Base-by-base conservation (phyloP, 2,888 invertebrate species). In the Leucophenga montana region DNA sequence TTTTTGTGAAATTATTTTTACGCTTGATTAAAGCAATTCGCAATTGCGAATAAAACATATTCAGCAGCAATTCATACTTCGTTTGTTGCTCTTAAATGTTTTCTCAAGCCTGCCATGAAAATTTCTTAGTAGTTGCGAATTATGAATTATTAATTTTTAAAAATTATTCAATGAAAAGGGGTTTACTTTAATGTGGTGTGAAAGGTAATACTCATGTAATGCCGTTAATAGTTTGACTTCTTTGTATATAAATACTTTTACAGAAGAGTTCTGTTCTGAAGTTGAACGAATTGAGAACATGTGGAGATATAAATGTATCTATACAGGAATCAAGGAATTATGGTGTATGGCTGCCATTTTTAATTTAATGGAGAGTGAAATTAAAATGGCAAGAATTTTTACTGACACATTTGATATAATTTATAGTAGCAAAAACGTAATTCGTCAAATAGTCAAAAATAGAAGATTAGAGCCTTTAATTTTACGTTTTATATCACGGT, bases 61-160 rank as follows among this genome's bases (percentile, higher is more conserved):
- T n/a, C n/a, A n/a, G n/a, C n/a, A n/a, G n/a, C n/a, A n/a, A n/a
- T 13, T 54, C 56, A 16, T 57, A 27, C 14, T 57, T 53, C 66
- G 67, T 71, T 48, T 46, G 20, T 44, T 14, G 20, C 44, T 18
- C 33, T n/a, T n/a, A 74, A 73, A 80, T 78, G 77, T 73, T 78
- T 78, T 76, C 66, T 68, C 71, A 72, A 73, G 71, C 66, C 67
- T 73, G 65, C 70, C 14, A 68, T 53, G 53, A 53, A 68, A 54
- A 61, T 75, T 56, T 62, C 48, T 69, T 64, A 31, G 33, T 20
- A 6, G 20, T 20, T 50, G 77, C 78, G 73, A 81, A 81, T 82
- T 81, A 81, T 81, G 83, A 82, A 81, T 81, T 82, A 82, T 82
- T 77, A 82, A 82, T 81, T 77, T 76, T 79, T 18, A 18, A 64